A percentile compares a stretch with the other conserved stretches of the same genome.
These are phyloP conservation scores for Diaphora mendica DNA, from an alignment of 2,888 invertebrate genomes.

Conservation along the genomic window DNA sequence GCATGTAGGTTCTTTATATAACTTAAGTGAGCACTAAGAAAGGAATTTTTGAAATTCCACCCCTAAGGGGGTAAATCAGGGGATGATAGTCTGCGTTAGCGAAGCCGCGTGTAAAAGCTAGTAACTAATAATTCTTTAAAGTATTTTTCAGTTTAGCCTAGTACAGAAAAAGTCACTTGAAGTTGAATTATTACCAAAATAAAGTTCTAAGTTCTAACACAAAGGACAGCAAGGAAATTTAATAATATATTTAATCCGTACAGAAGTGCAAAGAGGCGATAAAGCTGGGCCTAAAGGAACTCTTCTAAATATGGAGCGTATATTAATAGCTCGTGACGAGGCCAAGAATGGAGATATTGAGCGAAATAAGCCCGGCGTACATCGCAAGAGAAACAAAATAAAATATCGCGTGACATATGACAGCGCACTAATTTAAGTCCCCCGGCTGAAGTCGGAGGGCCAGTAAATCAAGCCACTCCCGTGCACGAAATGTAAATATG, in stretches of 20 bases:
- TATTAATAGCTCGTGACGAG: constrained; percentile 79
- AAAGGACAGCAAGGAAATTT: constrained; percentile 10
- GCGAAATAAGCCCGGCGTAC: constrained; percentile 68
- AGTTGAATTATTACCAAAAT: neutral
- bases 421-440: constrained; percentile 81
- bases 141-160: neutral
- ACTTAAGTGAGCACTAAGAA: no score
- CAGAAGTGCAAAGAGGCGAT: constrained; percentile 48
- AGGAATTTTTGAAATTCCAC: no score
- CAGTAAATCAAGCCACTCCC: constrained; percentile 82
- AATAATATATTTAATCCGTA: constrained; percentile 30
- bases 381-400: constrained; percentile 70
- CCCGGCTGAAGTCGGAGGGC: constrained; percentile 69
- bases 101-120: no score
- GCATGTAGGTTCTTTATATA: no score
- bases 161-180: neutral
- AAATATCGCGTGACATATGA: constrained; percentile 81
- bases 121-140: no score
- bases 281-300: constrained; percentile 58
- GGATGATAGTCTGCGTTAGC: no score
- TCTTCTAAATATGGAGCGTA: constrained; percentile 74
- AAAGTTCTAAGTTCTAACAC: neutral
- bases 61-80: no score
- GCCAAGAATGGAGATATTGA: constrained; percentile 73
- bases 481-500: constrained; percentile 76